Percentiles rank a stretch among this genome's conserved stretches.
phyloP scores from a whole-genome alignment of 2,888 invertebrate species.

The Xanthorhoe spadicearia region DNA sequence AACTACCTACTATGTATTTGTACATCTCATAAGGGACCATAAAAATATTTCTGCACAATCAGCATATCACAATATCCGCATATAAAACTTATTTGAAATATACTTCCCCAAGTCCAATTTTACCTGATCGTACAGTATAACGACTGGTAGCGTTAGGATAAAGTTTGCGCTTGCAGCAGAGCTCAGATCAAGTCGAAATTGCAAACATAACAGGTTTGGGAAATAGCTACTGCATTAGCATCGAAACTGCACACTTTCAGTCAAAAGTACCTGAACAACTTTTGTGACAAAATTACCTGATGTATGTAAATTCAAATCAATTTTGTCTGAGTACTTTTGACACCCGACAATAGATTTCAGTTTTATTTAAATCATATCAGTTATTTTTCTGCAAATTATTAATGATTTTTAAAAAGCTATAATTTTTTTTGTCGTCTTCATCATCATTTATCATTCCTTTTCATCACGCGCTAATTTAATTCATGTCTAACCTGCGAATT shows the following conservation, averaged over 20 bases:
- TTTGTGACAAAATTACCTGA: not conserved
- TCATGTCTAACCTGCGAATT: no score
- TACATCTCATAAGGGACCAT: no score
- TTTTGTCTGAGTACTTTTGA: not conserved
- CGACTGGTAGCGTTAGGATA: not conserved
- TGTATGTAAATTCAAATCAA: not conserved
- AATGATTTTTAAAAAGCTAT: not conserved
- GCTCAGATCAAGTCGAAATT: constrained; percentile 27
- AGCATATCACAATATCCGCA: not conserved
- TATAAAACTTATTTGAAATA: not conserved
- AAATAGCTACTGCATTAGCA: constrained; percentile 25
- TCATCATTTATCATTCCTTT: no score
- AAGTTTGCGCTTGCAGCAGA: not conserved
- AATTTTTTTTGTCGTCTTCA: no score
- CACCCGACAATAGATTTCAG: not conserved
- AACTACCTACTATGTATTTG: no score
- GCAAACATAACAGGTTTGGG: constrained; percentile 29
- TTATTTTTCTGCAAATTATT: not conserved
- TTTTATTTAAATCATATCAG: not conserved
- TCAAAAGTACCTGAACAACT: not conserved
- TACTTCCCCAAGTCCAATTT: not conserved
- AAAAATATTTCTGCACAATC: no score
- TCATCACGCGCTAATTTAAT: no score
- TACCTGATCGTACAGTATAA: not conserved
- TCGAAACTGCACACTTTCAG: constrained; percentile 3